phyloP scores from a whole-genome alignment of 2,113 vertebrate species.

The Corythoichthys intestinalis region DNA sequence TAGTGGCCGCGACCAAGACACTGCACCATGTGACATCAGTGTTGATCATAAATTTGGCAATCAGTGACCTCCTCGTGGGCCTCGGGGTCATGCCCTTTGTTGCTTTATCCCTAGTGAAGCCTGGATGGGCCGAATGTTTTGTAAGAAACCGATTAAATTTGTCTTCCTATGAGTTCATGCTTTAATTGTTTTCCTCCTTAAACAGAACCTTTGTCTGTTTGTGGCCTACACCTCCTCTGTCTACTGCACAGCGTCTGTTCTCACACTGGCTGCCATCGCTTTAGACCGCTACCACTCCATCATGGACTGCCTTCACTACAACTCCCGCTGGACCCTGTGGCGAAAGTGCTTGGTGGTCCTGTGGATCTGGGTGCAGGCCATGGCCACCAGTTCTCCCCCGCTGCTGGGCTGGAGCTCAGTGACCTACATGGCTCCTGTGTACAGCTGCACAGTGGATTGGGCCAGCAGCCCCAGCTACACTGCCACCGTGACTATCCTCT shows the following conservation, averaged over 20 bases:
- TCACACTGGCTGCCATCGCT: slow-evolving; percentile 77
- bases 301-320: slow-evolving; percentile 76
- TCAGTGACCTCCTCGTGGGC: slow-evolving; percentile 79
- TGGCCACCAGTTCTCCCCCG: slow-evolving; percentile 73
- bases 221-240: slow-evolving; percentile 80
- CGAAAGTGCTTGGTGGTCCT: slow-evolving; percentile 64
- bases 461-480: slow-evolving; percentile 74
- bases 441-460: slow-evolving; percentile 73
- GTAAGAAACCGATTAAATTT: slow-evolving; percentile 51
- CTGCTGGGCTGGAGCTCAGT: slow-evolving; percentile 76
- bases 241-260: slow-evolving; percentile 77
- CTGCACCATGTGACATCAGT: slow-evolving; percentile 76
- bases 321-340: slow-evolving; percentile 72
- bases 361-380: slow-evolving; percentile 81
- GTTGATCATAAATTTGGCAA: slow-evolving; percentile 77
- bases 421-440: slow-evolving; percentile 68
- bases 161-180: not conserved
- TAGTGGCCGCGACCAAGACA: slow-evolving; percentile 75
- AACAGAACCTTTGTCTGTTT: slow-evolving; percentile 72
- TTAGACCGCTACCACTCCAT: slow-evolving; percentile 79
- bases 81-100: slow-evolving; percentile 80
- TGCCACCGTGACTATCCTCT: slow-evolving; percentile 55
- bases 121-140: slow-evolving; percentile 62
- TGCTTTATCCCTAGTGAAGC: slow-evolving; percentile 72
- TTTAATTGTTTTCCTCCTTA: slow-evolving; percentile 14